Base-by-base conservation (phyloP, 2,888 invertebrate species). In the Eupithecia vulgata region DNA sequence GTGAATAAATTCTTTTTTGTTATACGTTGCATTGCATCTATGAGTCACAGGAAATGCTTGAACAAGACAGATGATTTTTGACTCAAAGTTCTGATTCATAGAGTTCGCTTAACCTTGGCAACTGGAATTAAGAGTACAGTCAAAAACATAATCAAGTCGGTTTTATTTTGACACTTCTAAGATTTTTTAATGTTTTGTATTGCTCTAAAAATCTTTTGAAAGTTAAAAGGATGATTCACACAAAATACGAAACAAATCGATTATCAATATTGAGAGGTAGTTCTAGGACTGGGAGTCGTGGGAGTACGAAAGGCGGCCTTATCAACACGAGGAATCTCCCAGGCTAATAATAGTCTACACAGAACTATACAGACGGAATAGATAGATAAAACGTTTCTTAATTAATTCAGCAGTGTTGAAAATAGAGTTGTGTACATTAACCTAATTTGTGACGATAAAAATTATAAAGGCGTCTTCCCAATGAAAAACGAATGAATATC, bases 1-100 rank as follows among this genome's bases (percentile, higher is more conserved):
- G 25, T 57, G 57, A 57, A 57, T 57, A 57, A 57, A 57, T 25
- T 52, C 21, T 52, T 57, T 5, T 3, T 52, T 37, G 40, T 40
- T 70, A 61, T 25, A n/a, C 30, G 52, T 30, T 65, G 64, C 30
- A 72, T 30, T 65, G 64, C 30, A 72, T 59, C 59, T 42, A n/a
- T 70, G 25, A 40, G 68, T 57, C 67, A 72, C 72, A 75, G 75
- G 75, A 75, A 75, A 72, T 70, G 52, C 34, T 37, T 52, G 70
- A 59, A 59, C 30, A 35, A 45, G 64, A 70, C 40, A 68, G 52
- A 70, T 70, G 35, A 72, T 62, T 72, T 72, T 68, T 25, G 48
- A 72, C 70, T 68, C 70, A 68, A 67, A 62, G 5, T n/a, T 5
- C 48, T 72, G 59, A 67, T 0, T 48, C 70, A 72, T 70, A 61